These are phyloP conservation scores for Gila robusta DNA, from an alignment of 2,797 vertebrate genomes.

Conservation along the genomic window DNA sequence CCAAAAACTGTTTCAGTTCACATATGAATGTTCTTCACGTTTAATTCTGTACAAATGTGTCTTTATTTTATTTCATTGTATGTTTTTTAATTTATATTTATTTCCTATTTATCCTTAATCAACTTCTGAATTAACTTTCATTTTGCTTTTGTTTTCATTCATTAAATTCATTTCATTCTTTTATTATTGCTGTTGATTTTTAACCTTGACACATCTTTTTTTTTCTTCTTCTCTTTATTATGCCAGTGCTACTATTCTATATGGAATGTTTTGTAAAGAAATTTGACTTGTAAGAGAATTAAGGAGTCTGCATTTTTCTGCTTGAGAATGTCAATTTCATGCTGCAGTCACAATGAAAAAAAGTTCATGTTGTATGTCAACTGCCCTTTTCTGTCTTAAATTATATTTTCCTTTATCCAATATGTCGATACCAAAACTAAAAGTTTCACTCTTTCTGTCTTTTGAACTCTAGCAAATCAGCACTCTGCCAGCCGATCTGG, in stretches of 20 bases:
- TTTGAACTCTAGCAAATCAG: background rate
- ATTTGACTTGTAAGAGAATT: background rate
- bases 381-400: background rate
- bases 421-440: background rate
- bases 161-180: background rate
- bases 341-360: background rate
- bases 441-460: background rate
- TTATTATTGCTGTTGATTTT: background rate
- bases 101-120: background rate
- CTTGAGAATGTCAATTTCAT: background rate
- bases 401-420: background rate
- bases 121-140: background rate
- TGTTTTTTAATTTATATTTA: background rate
- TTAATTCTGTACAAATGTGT: background rate
- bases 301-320: background rate
- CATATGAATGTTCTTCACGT: background rate
- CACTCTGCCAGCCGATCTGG: background rate
- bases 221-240: background rate
- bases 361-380: background rate
- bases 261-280: background rate
- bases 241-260: background rate
- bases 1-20: background rate
- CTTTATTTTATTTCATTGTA: background rate
- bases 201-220: background rate
- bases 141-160: background rate